Percentiles rank a stretch among this genome's conserved stretches.
phyloP scores from a whole-genome alignment of 2,888 invertebrate genomes.

The Pilophorus perplexus region DNA sequence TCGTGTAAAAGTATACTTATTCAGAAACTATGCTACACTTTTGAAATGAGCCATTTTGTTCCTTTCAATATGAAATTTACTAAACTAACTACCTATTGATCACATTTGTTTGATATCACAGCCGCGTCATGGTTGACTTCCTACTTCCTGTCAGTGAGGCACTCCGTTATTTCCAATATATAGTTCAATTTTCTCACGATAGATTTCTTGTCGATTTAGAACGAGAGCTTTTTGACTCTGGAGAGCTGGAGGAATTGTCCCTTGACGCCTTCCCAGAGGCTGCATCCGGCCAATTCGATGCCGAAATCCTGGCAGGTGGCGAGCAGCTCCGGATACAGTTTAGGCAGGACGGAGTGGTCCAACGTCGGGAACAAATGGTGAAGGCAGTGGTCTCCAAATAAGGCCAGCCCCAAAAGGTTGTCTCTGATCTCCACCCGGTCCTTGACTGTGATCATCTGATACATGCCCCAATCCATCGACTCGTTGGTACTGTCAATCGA shows the following conservation, averaged over 20 bases:
- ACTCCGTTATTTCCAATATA: too few relatives aligned
- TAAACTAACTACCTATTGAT: too few relatives aligned
- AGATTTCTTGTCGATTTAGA: too few relatives aligned
- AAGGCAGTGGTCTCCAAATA: constrained; percentile 73
- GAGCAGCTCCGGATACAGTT: constrained; percentile 62
- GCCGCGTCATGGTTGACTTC: too few relatives aligned
- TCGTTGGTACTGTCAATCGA: constrained; percentile 45
- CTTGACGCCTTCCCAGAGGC: constrained; percentile 62
- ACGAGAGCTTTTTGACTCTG: constrained; percentile 23
- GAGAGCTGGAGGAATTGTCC: constrained; percentile 65
- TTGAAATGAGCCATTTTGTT: too few relatives aligned
- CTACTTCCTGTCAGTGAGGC: too few relatives aligned
- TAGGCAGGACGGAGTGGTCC: constrained; percentile 69
- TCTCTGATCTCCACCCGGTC: constrained; percentile 61
- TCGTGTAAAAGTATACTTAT: too few relatives aligned
- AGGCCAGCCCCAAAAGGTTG: constrained; percentile 65
- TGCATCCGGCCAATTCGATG: constrained; percentile 54
- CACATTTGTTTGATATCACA: too few relatives aligned
- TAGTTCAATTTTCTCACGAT: too few relatives aligned
- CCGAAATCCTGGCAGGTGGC: constrained; percentile 66
- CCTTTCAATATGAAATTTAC: too few relatives aligned
- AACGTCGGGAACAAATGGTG: constrained; percentile 80
- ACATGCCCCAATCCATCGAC: constrained; percentile 70
- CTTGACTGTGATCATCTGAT: constrained; percentile 70
- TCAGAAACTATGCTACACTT: too few relatives aligned